phyloP scores from a whole-genome alignment of 2,797 vertebrate genomes.

The Adelosebastes latens region DNA sequence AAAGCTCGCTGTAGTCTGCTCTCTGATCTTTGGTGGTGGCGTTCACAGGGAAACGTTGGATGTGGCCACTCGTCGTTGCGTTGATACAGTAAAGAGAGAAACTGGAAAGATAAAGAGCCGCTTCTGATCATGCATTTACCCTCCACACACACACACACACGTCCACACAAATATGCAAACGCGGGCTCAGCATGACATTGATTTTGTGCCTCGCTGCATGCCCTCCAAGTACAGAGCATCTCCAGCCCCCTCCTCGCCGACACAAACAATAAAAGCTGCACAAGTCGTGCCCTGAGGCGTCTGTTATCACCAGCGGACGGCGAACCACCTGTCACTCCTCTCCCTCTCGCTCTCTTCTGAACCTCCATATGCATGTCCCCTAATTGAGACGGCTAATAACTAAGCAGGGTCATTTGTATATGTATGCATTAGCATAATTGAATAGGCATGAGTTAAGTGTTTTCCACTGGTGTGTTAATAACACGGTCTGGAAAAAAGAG shows the following conservation, averaged over 20 bases:
- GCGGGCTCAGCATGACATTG: slow-evolving; percentile 43
- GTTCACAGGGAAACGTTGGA: not conserved
- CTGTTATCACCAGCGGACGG: slow-evolving; percentile 49
- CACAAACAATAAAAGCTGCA: slow-evolving; percentile 45
- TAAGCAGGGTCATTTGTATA: slow-evolving; percentile 72
- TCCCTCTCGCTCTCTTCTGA: not conserved
- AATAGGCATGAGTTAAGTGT: slow-evolving; percentile 75
- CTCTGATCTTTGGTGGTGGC: slow-evolving; percentile 20
- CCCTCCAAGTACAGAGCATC: slow-evolving; percentile 23
- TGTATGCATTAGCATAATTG: slow-evolving; percentile 78
- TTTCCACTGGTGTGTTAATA: slow-evolving; percentile 72
- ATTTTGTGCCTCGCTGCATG: slow-evolving; percentile 39
- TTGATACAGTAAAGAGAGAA: slow-evolving; percentile 3
- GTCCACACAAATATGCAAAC: slow-evolving; percentile 13
- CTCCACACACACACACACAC: not conserved
- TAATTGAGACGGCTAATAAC: slow-evolving; percentile 73
- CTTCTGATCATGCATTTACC: not conserved
- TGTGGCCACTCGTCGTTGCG: not conserved
- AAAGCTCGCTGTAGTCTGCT: slow-evolving; percentile 8
- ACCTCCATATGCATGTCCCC: slow-evolving; percentile 47
- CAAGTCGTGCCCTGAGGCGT: slow-evolving; percentile 35
- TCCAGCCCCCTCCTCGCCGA: not conserved
- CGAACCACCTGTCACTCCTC: slow-evolving; percentile 25
- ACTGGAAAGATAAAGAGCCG: slow-evolving; percentile 14
- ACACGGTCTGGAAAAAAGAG: slow-evolving; percentile 21